A percentile compares a stretch with the other conserved stretches of the same genome.
phyloP scores from a whole-genome alignment of 2,113 vertebrate species.

The Megaceryle torquata region DNA sequence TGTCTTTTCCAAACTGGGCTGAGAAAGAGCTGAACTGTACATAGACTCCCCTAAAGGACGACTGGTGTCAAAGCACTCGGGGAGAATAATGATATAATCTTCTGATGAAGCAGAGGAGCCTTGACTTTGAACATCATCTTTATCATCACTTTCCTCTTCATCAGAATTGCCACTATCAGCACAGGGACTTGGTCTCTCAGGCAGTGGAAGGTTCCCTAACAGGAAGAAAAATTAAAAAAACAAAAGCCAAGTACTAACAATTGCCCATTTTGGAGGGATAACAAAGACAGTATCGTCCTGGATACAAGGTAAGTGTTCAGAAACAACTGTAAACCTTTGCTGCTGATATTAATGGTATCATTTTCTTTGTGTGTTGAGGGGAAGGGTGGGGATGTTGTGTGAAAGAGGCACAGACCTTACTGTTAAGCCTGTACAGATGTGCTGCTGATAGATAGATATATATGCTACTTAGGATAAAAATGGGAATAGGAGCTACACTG shows the following conservation, averaged over 20 bases:
- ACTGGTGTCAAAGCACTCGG: slow-evolving; percentile 94
- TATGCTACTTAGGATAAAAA: neutral
- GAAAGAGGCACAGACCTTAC: neutral
- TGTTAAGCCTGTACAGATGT: neutral
- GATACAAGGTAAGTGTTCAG: neutral
- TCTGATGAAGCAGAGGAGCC: slow-evolving; percentile 89
- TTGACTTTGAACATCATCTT: slow-evolving; percentile 88
- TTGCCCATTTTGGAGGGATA: slow-evolving; percentile 11
- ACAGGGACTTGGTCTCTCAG: neutral
- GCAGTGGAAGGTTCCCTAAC: slow-evolving; percentile 38
- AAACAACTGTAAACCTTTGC: neutral
- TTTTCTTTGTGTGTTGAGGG: neutral
- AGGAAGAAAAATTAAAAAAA: neutral
- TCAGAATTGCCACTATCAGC: neutral
- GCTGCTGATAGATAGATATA: neutral
- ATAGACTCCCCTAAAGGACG: slow-evolving; percentile 92
- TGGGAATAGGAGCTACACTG: neutral
- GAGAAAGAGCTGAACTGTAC: slow-evolving; percentile 92
- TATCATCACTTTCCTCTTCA: slow-evolving; percentile 74
- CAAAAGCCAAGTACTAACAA: neutral
- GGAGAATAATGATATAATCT: slow-evolving; percentile 94
- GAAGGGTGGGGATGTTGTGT: neutral
- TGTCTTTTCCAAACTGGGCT: slow-evolving; percentile 77
- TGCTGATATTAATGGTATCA: neutral
- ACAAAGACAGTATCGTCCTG: neutral